phyloP scores from a whole-genome alignment of 1,140 invertebrate genomes.

The Dolichoris vasculosae region DNA sequence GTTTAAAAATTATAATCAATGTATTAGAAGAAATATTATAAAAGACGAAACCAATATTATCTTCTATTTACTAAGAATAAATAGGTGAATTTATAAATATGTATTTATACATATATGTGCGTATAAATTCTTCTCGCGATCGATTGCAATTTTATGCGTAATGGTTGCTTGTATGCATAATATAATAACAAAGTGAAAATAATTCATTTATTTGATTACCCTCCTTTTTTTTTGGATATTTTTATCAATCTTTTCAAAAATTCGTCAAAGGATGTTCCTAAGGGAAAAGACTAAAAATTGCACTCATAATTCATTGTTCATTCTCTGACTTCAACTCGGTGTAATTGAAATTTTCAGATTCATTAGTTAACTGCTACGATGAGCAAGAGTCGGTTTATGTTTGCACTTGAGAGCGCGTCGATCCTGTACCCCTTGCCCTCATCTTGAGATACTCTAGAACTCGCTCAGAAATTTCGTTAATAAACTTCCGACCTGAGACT shows the following conservation, averaged over 20 bases:
- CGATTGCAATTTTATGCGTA: no score
- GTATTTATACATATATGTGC: no score
- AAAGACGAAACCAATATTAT: not conserved
- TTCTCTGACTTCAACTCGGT: not conserved
- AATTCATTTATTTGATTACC: not conserved
- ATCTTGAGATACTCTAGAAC: conserved; percentile 6
- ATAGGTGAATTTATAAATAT: not conserved
- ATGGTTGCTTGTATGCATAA: not conserved
- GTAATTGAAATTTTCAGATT: conserved; percentile 46
- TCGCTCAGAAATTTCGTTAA: conserved; percentile 45
- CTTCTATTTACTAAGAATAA: not conserved
- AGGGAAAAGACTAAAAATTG: not conserved
- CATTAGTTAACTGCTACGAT: conserved; percentile 32
- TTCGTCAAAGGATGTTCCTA: not conserved
- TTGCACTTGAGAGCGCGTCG: not conserved
- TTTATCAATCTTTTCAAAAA: not conserved
- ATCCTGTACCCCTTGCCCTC: not conserved
- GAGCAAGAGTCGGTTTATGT: conserved; percentile 27
- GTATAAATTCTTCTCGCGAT: no score
- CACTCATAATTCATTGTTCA: not conserved
- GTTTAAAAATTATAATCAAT: not conserved
- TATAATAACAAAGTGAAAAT: not conserved
- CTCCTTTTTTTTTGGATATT: not conserved
- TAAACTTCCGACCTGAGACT: conserved; percentile 41
- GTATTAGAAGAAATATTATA: no score